A percentile compares a stretch with the other conserved stretches of the same genome.
Evolutionary conservation across 92 coral and sea anemone genomes (phyloP).

Genomic region (Zoanthus sociatus): DNA sequence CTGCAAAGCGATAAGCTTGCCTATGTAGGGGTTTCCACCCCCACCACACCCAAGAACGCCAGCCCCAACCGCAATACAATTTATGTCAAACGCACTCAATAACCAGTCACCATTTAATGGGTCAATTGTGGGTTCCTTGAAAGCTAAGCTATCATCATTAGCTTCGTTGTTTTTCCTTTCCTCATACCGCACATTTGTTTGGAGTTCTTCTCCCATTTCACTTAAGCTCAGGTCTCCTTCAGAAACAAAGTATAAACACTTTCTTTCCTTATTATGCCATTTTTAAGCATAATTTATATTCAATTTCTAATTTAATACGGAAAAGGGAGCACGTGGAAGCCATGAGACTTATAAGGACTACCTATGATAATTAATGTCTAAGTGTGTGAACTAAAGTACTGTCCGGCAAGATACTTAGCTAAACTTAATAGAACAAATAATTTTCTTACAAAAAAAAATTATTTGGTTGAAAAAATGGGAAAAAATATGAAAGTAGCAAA

Average conservation of each 20-base stretch:
- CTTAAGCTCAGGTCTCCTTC: neutral
- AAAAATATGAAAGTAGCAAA: too few species aligned
- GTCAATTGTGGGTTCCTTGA: slow-evolving; percentile 74
- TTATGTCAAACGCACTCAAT: slow-evolving; percentile 84
- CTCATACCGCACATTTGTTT: neutral
- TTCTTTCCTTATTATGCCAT: too few species aligned
- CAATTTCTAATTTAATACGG: too few species aligned
- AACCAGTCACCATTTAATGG: slow-evolving; percentile 86
- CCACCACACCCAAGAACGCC: slow-evolving; percentile 99
- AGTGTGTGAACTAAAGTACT: too few species aligned
- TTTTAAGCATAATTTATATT: too few species aligned
- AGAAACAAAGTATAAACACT: neutral
- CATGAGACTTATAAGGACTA: too few species aligned
- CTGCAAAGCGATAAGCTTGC: slow-evolving; percentile 66
- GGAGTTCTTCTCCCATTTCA: neutral
- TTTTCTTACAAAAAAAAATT: too few species aligned
- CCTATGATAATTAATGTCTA: too few species aligned
- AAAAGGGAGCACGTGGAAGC: too few species aligned
- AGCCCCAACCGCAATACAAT: slow-evolving; percentile 93
- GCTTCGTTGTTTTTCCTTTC: slow-evolving; percentile 6
- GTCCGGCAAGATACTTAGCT: too few species aligned
- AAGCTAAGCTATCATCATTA: slow-evolving; percentile 22
- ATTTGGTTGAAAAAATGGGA: too few species aligned
- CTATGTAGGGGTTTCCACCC: slow-evolving; percentile 92
- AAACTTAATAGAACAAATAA: too few species aligned